Evolutionary conservation across 2,888 invertebrate genomes (phyloP).

Genomic region (Scaptomyza reducta): DNA sequence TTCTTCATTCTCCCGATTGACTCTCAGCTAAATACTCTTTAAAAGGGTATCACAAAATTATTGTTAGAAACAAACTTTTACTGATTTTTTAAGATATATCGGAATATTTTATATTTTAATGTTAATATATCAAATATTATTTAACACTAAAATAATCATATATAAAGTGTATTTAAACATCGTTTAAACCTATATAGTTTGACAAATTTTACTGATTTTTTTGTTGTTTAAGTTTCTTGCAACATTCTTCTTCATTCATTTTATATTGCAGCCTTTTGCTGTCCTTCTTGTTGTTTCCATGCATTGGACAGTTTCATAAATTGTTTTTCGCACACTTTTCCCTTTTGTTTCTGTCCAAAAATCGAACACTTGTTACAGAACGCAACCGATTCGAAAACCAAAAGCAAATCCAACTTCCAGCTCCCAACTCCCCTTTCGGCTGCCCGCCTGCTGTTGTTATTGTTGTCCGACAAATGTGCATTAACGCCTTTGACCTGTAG

Average conservation of each 20-base stretch:
- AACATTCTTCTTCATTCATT: constrained; percentile 73
- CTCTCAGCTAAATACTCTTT: constrained; percentile 2
- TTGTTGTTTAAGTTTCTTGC: constrained; percentile 12
- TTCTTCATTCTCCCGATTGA: constrained; percentile 1
- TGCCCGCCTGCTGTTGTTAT: constrained; percentile 17
- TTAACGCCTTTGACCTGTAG: constrained; percentile 80
- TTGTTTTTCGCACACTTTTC: constrained; percentile 59
- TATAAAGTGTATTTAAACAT: background rate
- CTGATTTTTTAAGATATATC: too few species aligned
- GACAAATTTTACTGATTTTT: background rate
- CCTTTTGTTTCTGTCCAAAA: constrained; percentile 7
- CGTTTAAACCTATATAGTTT: background rate
- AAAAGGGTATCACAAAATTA: background rate
- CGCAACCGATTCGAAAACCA: constrained; percentile 45
- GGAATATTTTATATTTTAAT: too few species aligned
- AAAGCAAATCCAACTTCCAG: constrained; percentile 16
- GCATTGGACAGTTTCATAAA: constrained; percentile 67
- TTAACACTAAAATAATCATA: too few species aligned
- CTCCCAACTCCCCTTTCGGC: background rate
- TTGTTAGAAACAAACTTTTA: background rate
- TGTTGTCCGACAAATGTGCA: constrained; percentile 70
- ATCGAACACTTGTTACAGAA: constrained; percentile 73
- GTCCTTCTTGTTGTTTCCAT: constrained; percentile 46
- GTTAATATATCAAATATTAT: too few species aligned
- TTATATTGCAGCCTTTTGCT: too few species aligned